phyloP scores from a whole-genome alignment of 2,888 invertebrate genomes.

The Mesoligia furuncula region DNA sequence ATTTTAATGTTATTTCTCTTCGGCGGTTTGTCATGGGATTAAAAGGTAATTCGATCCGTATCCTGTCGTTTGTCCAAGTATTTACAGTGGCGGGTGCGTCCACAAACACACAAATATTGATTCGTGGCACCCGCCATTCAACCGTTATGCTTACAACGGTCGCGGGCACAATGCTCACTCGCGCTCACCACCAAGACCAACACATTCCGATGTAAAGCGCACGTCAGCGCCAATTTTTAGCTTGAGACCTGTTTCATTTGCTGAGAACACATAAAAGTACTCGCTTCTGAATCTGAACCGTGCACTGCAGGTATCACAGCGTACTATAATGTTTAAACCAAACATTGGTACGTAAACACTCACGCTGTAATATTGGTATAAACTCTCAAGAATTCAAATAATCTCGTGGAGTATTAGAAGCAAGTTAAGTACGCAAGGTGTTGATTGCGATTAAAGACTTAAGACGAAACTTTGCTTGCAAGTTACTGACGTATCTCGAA shows the following conservation, averaged over 20 bases:
- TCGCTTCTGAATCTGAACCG: conserved; percentile 18
- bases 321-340: conserved; percentile 47
- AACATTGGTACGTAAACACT: conserved; percentile 42
- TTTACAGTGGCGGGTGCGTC: conserved; percentile 63
- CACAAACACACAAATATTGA: conserved; percentile 74
- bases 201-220: conserved; percentile 52
- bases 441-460: conserved; percentile 57
- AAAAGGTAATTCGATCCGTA: conserved; percentile 59
- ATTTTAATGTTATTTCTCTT: conserved; percentile 57
- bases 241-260: conserved; percentile 61
- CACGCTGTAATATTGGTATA: conserved; percentile 52
- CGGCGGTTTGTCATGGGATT: conserved; percentile 59
- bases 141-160: conserved; percentile 67
- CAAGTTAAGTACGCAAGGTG: conserved; percentile 47
- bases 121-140: conserved; percentile 64
- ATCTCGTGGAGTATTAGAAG: conserved; percentile 28
- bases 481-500: conserved; percentile 33
- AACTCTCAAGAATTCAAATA: conserved; percentile 46
- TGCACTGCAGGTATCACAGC: conserved; percentile 18
- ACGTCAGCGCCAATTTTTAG: conserved; percentile 49
- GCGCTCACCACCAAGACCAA: conserved; percentile 28
- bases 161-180: conserved; percentile 40
- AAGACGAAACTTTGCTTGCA: conserved; percentile 39
- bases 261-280: conserved; percentile 49
- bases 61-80: conserved; percentile 47